These are phyloP conservation scores for Aphodius granarius DNA, from an alignment of 2,888 invertebrate genomes.

Conservation along the genomic window DNA sequence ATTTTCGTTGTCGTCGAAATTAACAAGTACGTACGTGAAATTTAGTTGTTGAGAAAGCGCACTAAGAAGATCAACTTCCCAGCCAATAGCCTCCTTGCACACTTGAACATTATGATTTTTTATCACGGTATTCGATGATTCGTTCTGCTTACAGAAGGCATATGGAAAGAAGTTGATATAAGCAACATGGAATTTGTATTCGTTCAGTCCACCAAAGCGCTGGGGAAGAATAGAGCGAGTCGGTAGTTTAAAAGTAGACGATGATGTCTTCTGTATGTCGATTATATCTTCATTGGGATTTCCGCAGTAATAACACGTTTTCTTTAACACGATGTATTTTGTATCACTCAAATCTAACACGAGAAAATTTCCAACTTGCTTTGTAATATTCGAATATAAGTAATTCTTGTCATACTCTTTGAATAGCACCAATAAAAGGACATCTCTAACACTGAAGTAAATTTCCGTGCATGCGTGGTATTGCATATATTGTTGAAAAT, in stretches of 20 bases:
- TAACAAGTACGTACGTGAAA: constrained; percentile 30
- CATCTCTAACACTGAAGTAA: neutral
- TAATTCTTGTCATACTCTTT: neutral
- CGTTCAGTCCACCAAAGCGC: neutral
- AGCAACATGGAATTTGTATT: constrained; percentile 24
- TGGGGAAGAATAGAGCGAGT: neutral
- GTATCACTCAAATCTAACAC: neutral
- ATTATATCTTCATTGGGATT: neutral
- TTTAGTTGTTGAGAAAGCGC: constrained; percentile 30
- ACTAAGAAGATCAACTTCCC: constrained; percentile 30
- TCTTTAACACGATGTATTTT: neutral
- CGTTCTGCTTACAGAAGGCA: constrained; percentile 24
- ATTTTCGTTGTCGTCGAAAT: neutral
- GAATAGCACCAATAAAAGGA: neutral
- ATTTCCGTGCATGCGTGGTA: neutral
- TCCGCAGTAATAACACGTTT: neutral
- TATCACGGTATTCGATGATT: neutral
- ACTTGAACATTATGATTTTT: constrained; percentile 4
- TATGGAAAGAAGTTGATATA: constrained; percentile 33
- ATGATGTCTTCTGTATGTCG: neutral
- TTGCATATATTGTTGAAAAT: neutral
- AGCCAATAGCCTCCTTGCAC: constrained; percentile 29
- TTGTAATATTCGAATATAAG: neutral
- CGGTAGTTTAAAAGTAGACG: neutral
- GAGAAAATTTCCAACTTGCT: neutral